Percentiles rank a stretch among this genome's conserved stretches.
Evolutionary conservation across 2,888 invertebrate genomes (phyloP).

Genomic region (Fragum sueziense): DNA sequence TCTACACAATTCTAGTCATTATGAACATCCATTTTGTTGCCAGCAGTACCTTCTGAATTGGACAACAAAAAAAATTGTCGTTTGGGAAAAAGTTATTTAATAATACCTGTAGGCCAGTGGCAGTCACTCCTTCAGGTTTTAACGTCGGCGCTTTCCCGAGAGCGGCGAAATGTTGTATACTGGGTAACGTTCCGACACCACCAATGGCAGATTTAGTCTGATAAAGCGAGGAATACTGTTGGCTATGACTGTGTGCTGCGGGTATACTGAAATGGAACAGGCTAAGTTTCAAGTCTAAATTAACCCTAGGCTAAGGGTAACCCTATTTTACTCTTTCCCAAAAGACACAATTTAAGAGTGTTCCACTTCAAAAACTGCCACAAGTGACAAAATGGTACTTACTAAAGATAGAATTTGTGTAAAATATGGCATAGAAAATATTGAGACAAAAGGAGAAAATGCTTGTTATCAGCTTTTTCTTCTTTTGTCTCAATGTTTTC

Average conservation of each 20-base stretch:
- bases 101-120: slow-evolving; percentile 7
- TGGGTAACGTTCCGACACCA: slow-evolving; percentile 52
- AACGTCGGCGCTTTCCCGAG: slow-evolving; percentile 33
- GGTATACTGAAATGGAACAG: slow-evolving; percentile 56
- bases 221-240: slow-evolving; percentile 50
- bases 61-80: not conserved
- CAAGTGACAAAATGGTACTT: no score
- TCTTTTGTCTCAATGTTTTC: no score
- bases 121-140: not conserved
- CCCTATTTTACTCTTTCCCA: no score
- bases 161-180: slow-evolving; percentile 59
- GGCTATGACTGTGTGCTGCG: slow-evolving; percentile 55
- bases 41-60: not conserved
- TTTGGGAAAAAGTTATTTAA: no score
- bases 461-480: no score
- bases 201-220: slow-evolving; percentile 46
- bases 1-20: not conserved
- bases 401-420: no score
- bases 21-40: not conserved
- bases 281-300: not conserved
- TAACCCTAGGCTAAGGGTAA: not conserved
- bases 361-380: no score
- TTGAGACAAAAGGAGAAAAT: no score
- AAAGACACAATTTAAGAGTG: no score
- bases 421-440: no score